Percentiles rank a stretch among this genome's conserved stretches.
phyloP scores from a whole-genome alignment of 2,113 vertebrate species.

The Corythaixoides concolor region DNA sequence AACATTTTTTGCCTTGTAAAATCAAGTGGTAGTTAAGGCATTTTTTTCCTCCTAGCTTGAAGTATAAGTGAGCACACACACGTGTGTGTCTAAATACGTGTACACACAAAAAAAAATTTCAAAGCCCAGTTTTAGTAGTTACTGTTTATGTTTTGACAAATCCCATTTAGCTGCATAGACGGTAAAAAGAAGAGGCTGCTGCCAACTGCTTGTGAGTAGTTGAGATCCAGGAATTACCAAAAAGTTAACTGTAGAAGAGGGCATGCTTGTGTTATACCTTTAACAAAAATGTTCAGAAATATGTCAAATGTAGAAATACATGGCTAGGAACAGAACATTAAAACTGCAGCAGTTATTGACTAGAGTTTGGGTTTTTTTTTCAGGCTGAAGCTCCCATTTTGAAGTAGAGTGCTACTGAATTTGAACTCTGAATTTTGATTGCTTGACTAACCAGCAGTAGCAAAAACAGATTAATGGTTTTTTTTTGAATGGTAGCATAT shows the following conservation, averaged over 20 bases:
- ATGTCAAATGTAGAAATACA: background rate
- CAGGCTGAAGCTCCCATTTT: background rate
- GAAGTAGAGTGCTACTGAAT: background rate
- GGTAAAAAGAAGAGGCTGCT: background rate
- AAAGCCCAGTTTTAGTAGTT: background rate
- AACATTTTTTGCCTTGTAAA: background rate
- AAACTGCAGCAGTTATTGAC: background rate
- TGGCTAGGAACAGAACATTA: background rate
- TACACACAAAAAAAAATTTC: background rate
- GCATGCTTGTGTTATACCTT: background rate
- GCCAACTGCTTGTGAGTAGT: background rate
- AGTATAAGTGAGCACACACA: background rate
- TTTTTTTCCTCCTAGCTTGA: too few relatives aligned
- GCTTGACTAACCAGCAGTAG: background rate
- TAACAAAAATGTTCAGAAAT: background rate
- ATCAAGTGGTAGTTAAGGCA: background rate
- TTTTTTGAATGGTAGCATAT: background rate
- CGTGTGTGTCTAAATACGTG: fast-evolving
- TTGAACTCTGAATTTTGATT: background rate
- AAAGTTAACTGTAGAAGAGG: background rate
- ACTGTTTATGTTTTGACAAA: background rate
- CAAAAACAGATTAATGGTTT: background rate
- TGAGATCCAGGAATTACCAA: background rate
- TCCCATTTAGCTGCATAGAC: background rate
- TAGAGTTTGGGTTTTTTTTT: background rate